Base-by-base conservation (phyloP, 2,888 invertebrate genomes). In the Steromphala cineraria region DNA sequence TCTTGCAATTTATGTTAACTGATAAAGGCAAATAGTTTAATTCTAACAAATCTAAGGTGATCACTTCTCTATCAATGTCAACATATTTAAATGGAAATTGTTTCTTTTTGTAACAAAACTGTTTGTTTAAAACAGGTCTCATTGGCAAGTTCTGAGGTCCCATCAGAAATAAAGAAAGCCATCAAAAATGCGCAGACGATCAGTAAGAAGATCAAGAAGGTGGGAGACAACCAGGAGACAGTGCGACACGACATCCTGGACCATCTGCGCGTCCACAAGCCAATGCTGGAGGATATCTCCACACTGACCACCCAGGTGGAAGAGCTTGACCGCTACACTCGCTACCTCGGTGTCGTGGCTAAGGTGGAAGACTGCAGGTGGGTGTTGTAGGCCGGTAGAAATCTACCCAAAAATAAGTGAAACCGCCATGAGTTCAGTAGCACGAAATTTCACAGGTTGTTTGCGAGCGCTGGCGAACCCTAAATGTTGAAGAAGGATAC, bases 311-410 rank as follows among this genome's bases (percentile, higher is more conserved):
- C 83, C 46, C 89, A 91, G 78, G 84, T 92, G 15, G 83, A 88
- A 52, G 89, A 92, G 75, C 85, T 92, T 40, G 89, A 92, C 74
- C 85, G 87, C 77, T 88, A 91, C 79, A 84, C 89, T 15, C 84
- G 87, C 31, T 93, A 93, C 80, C 82, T 93, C 40, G 84, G 87
- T 8, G 88, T 87, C 71, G 84, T 92, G 5, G 84, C 87, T 13
- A 87, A 89, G 40, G 87, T 92, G 21, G 92, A 92, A 78, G 89
- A 90, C 21, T 83, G 91, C 53, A 93, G 92, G 93, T 92, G 17
- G 13, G 24, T n/a, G 8, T n/a, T 36, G 36, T 36, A 7, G 2
- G 36, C 7, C 7, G 36, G 7, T 36, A 36, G 2, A 4, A 7
- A 36, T 36, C 36, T 36, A 36, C 4, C 2, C 2, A 36, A 36